Percentiles rank a stretch among this genome's conserved stretches.
phyloP scores from a whole-genome alignment of 1,140 invertebrate genomes.

The Anastrepha ludens region DNA sequence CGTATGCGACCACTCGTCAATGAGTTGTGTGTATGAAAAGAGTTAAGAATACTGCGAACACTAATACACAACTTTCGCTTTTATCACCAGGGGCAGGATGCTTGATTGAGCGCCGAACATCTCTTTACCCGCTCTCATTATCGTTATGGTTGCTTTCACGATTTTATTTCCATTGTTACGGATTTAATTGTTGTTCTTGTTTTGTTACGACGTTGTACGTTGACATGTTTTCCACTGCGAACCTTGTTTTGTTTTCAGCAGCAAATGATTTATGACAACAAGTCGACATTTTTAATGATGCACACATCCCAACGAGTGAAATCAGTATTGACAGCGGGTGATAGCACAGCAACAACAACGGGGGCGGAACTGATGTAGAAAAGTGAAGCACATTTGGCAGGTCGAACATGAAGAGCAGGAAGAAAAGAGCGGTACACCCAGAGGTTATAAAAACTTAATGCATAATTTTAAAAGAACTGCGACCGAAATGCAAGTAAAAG shows the following conservation, averaged over 20 bases:
- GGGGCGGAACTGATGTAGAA: background rate
- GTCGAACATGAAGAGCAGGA: background rate
- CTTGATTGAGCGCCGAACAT: no score
- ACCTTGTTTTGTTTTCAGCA: constrained; percentile 62
- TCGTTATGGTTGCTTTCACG: background rate
- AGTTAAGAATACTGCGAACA: no score
- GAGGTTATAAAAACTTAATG: background rate
- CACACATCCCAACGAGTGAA: constrained; percentile 7
- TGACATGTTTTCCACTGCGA: constrained; percentile 54
- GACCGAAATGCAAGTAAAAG: no score
- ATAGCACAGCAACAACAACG: background rate
- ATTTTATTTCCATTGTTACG: background rate
- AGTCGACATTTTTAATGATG: constrained; percentile 62
- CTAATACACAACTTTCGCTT: no score
- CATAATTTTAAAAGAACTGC: background rate
- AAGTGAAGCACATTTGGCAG: background rate
- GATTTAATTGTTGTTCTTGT: background rate
- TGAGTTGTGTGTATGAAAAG: no score
- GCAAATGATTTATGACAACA: constrained; percentile 71
- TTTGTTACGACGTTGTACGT: background rate
- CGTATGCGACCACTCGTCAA: no score
- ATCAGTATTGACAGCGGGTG: constrained; percentile 14
- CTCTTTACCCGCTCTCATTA: background rate
- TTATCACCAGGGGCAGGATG: no score
- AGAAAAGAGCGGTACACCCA: background rate